These are phyloP conservation scores for Helarctos malayanus DNA, from an alignment of 2,797 vertebrate genomes.

Conservation along the genomic window DNA sequence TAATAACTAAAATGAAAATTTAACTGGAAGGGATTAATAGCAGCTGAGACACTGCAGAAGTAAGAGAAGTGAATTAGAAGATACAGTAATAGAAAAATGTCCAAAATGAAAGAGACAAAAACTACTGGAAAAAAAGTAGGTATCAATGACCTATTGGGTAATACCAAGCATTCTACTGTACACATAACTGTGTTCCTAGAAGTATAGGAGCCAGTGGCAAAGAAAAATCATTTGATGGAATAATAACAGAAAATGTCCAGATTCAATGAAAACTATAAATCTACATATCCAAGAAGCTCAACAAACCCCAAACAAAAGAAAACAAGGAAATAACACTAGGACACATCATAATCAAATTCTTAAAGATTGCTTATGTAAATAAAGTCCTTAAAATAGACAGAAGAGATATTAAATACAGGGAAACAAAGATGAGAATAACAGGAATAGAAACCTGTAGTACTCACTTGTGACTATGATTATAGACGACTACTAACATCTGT, in stretches of 20 bases:
- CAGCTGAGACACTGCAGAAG: background rate
- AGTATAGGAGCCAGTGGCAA: background rate
- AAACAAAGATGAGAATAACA: slow-evolving; percentile 19
- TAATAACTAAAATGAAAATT: slow-evolving; percentile 23
- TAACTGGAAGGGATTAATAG: background rate
- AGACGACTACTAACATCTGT: background rate
- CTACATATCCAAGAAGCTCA: background rate
- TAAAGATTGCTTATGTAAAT: background rate
- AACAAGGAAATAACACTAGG: background rate
- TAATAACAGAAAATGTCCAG: background rate
- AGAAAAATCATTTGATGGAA: background rate
- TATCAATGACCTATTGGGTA: background rate
- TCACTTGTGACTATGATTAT: background rate
- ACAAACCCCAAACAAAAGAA: background rate
- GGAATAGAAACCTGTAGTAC: background rate
- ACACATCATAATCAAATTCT: background rate
- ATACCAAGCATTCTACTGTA: background rate
- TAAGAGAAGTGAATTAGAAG: background rate
- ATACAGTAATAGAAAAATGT: background rate
- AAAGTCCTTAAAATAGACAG: background rate
- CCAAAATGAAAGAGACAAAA: background rate
- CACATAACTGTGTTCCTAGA: background rate
- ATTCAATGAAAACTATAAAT: slow-evolving; percentile 10
- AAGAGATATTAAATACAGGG: background rate
- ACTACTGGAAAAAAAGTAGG: background rate